phyloP scores from a whole-genome alignment of 2,888 invertebrate species.

The Meliscaeva auricollis region DNA sequence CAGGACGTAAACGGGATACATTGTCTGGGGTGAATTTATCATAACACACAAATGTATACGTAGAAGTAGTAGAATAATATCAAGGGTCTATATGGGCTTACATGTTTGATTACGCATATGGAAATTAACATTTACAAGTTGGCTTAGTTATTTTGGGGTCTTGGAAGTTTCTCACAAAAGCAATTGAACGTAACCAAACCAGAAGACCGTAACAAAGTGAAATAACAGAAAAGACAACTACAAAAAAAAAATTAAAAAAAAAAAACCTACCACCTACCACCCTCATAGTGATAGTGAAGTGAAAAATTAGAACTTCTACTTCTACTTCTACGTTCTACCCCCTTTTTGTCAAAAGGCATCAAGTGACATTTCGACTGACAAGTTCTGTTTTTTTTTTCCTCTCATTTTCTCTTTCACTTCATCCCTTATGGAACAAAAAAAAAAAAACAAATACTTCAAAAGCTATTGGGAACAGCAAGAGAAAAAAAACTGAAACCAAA shows the following conservation, averaged over 20 bases:
- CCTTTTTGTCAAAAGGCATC: slow-evolving; percentile 33
- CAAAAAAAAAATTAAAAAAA: slow-evolving; percentile 11
- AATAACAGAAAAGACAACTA: slow-evolving; percentile 6
- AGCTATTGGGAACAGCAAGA: slow-evolving; percentile 20
- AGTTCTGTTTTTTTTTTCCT: not conserved
- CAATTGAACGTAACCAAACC: slow-evolving; percentile 68
- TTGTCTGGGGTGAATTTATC: slow-evolving; percentile 32
- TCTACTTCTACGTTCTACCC: not conserved
- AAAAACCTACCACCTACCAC: not conserved
- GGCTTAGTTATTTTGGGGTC: slow-evolving; percentile 24
- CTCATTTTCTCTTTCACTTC: not conserved
- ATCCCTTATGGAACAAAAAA: slow-evolving; percentile 15
- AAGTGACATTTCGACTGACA: slow-evolving; percentile 67
- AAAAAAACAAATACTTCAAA: slow-evolving; percentile 29
- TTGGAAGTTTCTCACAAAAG: slow-evolving; percentile 35
- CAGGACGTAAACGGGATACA: slow-evolving; percentile 7
- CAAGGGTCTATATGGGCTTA: slow-evolving; percentile 10
- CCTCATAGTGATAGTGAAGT: slow-evolving; percentile 20
- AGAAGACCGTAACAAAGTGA: slow-evolving; percentile 44
- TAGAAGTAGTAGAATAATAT: not conserved
- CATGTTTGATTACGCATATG: slow-evolving; percentile 50
- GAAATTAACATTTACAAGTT: slow-evolving; percentile 42
- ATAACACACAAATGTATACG: too few relatives aligned
- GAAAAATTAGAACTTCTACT: slow-evolving; percentile 37
- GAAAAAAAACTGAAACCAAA: slow-evolving; percentile 19